Percentiles rank a stretch among this genome's conserved stretches.
Evolutionary conservation across 2,797 vertebrate species (phyloP).

Genomic region (Rhinogobio ventralis): DNA sequence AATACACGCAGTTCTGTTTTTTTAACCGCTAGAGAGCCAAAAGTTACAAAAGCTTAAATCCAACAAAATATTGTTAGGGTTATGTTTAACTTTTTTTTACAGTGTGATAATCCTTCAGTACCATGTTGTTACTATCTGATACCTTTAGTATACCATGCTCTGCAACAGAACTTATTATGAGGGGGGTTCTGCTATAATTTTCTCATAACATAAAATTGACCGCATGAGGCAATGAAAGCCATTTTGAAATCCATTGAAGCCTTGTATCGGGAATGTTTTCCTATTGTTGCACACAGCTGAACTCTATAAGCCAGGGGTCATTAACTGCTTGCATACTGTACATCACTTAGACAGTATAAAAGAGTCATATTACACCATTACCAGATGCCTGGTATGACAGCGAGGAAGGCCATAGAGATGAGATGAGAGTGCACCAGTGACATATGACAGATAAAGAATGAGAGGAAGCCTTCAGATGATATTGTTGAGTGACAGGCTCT

Average conservation of each 20-base stretch:
- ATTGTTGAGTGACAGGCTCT: not conserved
- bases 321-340: not conserved
- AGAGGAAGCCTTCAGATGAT: not conserved
- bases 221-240: not conserved
- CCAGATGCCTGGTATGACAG: constrained; percentile 24
- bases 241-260: not conserved
- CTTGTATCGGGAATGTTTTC: not conserved
- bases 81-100: not conserved
- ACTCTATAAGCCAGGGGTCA: constrained; percentile 11
- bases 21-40: not conserved
- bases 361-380: constrained; percentile 4
- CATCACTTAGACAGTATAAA: constrained; percentile 14
- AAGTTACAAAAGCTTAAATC: not conserved
- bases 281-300: not conserved
- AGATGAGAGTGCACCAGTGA: constrained; percentile 17
- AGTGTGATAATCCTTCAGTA: not conserved
- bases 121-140: not conserved
- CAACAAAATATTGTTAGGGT: not conserved
- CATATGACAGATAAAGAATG: not conserved
- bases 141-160: not conserved
- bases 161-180: not conserved
- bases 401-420: constrained; percentile 12
- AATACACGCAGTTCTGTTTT: not conserved
- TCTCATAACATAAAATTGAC: not conserved
- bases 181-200: not conserved